Evolutionary conservation across 2,888 invertebrate species (phyloP), one percentile per base, ranked within the genome.

Genomic region (Leptopterna dolabrata): DNA sequence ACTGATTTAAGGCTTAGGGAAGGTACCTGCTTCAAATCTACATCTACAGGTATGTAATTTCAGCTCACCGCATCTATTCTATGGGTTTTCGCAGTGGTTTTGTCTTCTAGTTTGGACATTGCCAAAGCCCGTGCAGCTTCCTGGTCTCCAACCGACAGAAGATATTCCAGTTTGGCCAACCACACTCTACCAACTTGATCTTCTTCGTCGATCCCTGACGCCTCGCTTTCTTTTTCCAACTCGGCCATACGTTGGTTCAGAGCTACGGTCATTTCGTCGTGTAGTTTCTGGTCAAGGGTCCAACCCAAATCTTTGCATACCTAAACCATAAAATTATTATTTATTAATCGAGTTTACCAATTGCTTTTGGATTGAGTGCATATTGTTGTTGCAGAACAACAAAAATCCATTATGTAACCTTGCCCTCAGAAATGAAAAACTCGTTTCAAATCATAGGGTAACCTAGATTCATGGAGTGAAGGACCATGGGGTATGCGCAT

Each of bases 141-240:
- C 90, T 93, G 93, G 89, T 94, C 94, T 29, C 94, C 94, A 90
- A 94, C 92, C 0, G 93, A 93, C 90, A 93, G 93, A 47, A 94
- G 91, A 89, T 94, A 94, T 89, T 93, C 93, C 90, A 94, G 91
- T 90, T 94, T 94, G 0, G 90, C 90, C 86, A 90, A 90, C 91
- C 91, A 91, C 13, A 90, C 89, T 19, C 90, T 90, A 16, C 90
- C 89, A 3, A 90, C 90, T 88, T 90, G 90, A 82, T 90, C 97
- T 91, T 98, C 98, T 6, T 97, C 96, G 92, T 97, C 97, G 90
- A 97, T 95, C 90, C 97, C 97, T 0, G 97, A 97, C 92, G 98
- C 97, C 90, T 96, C 96, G 90, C 97, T 96, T 3, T 95, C 95
- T 89, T 95, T 96, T 92, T 98, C 94, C 89, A 98, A 93, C 90